Evolutionary conservation across 2,797 vertebrate species (phyloP), one percentile per base, ranked within the genome.

Genomic region (Chiroxiphia lanceolata): DNA sequence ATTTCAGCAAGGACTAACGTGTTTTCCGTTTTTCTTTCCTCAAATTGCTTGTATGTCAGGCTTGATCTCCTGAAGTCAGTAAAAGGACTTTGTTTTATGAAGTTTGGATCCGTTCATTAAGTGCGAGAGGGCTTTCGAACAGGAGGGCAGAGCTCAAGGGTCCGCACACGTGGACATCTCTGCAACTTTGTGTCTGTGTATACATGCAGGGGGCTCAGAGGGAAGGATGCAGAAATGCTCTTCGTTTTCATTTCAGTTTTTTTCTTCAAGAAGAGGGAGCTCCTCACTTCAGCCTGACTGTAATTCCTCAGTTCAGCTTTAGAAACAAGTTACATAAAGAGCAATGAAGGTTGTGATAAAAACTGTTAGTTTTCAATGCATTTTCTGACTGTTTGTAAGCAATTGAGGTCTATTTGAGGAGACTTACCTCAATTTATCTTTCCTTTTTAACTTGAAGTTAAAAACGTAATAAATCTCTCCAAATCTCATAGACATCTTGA

Each of bases 381-480:
- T 77, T 64, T 87, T 93, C 83, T 61, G 42, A 54, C n/a, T 83
- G 22, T 75, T 83, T 75, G 14, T 75, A 71, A 65, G 60, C 72
- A 93, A 74, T n/a, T 85, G 70, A 57, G 42, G 56, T 60, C 83
- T 92, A 0, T 4, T 51, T 75, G 81, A 79, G 59, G 11, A 84
- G 7, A 38, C 33, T 61, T 85, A 44, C 40, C 44, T 81, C 65
- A 80, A 50, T 50, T 92, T 87, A 53, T 87, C 75, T 95, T 92
- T 70, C 18, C 47, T 86, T 89, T 87, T 75, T 64, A 89, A 71
- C 57, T 86, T 64, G 36, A 88, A 65, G n/a, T 91, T 92, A 93
- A 94, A 69, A 68, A 89, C 34, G 40, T 83, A 90, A 93, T 95
- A 93, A 93, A 94, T 85, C 87, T 94, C 67, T 74, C 60, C 68